Percentiles rank a stretch among this genome's conserved stretches.
These are phyloP conservation scores for Folsomia manolachei DNA, from an alignment of 2,888 invertebrate genomes.

Conservation along the genomic window DNA sequence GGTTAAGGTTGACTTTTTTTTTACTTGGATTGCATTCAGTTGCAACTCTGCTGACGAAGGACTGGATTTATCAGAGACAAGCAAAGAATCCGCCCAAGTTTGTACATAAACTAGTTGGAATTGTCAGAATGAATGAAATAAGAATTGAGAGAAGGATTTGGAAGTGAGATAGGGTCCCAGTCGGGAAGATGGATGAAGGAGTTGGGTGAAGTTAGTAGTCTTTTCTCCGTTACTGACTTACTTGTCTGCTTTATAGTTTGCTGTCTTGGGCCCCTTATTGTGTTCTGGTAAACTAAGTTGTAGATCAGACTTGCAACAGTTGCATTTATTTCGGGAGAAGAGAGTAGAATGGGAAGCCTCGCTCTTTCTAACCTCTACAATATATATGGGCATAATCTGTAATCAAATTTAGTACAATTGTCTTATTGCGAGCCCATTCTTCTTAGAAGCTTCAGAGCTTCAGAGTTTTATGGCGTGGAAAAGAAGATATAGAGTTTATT, in stretches of 20 bases:
- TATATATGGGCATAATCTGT: slow-evolving; percentile 53
- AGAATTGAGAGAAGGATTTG: slow-evolving; percentile 15
- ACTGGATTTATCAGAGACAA: slow-evolving; percentile 3
- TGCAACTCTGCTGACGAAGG: slow-evolving; percentile 4
- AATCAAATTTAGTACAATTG: slow-evolving; percentile 54
- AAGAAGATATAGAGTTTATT: slow-evolving; percentile 53
- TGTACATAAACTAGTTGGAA: slow-evolving; percentile 8
- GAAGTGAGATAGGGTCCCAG: slow-evolving; percentile 16
- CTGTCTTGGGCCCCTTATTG: no score
- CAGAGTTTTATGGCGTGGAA: slow-evolving; percentile 53
- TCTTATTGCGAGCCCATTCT: slow-evolving; percentile 52
- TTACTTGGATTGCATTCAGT: neutral
- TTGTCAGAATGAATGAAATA: slow-evolving; percentile 20
- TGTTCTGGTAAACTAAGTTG: slow-evolving; percentile 38
- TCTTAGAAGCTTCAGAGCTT: slow-evolving; percentile 51
- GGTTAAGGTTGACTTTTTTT: neutral
- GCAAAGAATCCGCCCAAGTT: slow-evolving; percentile 2
- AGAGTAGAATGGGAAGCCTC: slow-evolving; percentile 33
- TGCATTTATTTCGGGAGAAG: slow-evolving; percentile 49
- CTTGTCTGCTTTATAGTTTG: no score
- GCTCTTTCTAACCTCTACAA: slow-evolving; percentile 51
- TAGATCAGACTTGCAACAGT: slow-evolving; percentile 50
- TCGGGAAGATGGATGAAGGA: slow-evolving; percentile 22
- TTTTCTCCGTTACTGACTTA: no score
- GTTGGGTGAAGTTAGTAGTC: slow-evolving; percentile 27